Evolutionary conservation across 2,113 vertebrate species (phyloP).

Genomic region (Alligator mississippiensis): DNA sequence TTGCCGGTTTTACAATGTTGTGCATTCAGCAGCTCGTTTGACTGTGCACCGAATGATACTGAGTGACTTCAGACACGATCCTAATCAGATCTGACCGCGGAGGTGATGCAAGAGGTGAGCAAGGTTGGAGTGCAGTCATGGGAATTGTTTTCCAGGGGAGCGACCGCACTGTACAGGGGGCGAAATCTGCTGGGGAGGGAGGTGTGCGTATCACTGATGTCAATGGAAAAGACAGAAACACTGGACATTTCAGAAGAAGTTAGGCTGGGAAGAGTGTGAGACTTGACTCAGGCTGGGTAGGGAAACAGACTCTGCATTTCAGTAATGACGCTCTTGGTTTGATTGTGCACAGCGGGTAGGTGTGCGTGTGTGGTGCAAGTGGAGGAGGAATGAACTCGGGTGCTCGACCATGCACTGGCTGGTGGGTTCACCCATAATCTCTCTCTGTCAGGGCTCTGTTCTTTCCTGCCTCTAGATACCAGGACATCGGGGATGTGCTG

Average conservation of each 20-base stretch:
- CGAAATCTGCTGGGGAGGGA: not conserved
- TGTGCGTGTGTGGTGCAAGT: too few species aligned
- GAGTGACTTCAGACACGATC: fast-evolving
- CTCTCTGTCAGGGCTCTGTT: not conserved
- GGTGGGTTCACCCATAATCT: not conserved
- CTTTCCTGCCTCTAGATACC: not conserved
- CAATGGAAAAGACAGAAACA: not conserved
- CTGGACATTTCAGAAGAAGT: not conserved
- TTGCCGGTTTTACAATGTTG: fast-evolving
- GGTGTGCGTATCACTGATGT: not conserved
- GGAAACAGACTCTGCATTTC: not conserved
- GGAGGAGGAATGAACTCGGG: not conserved
- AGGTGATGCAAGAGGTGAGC: not conserved
- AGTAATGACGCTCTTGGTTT: not conserved
- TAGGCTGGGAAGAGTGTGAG: not conserved
- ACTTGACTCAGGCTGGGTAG: not conserved
- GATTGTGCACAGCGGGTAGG: not conserved
- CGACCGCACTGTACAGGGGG: not conserved
- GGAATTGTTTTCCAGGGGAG: fast-evolving
- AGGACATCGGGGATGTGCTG: not conserved
- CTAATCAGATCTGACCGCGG: fast-evolving
- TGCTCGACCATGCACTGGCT: not conserved
- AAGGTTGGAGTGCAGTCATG: fast-evolving
- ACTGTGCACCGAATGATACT: not conserved
- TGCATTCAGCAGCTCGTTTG: fast-evolving